Evolutionary conservation across 2,113 vertebrate genomes (phyloP).

Genomic region (Trematomus loennbergii): DNA sequence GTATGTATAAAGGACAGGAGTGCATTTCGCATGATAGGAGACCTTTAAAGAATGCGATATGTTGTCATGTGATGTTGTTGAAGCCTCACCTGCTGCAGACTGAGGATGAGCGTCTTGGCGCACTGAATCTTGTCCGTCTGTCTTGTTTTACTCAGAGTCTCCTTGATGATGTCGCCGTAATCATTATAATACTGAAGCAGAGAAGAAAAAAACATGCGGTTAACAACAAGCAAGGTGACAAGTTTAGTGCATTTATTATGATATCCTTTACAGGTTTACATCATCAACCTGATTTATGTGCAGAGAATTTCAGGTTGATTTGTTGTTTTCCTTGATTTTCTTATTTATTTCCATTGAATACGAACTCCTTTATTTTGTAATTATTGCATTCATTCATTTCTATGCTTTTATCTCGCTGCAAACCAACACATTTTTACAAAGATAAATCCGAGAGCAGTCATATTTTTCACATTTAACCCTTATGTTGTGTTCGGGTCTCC

Average conservation of each 20-base stretch:
- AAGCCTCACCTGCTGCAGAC: constrained; percentile 94
- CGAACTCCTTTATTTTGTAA: not conserved
- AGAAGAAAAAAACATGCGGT: not conserved
- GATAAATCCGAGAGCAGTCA: not conserved
- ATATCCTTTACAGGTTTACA: not conserved
- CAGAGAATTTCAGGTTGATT: no score
- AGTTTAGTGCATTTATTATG: not conserved
- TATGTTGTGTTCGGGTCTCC: no score
- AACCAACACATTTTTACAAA: not conserved
- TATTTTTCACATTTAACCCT: not conserved
- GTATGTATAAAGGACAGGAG: no score
- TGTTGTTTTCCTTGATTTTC: not conserved
- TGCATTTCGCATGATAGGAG: no score
- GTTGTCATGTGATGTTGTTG: no score
- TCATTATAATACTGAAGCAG: constrained; percentile 95
- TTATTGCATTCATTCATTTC: not conserved
- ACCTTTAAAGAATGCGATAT: no score
- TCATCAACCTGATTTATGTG: no score
- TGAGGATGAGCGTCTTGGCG: constrained; percentile 99
- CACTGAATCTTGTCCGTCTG: constrained; percentile 99
- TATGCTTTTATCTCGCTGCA: no score
- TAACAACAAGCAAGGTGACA: not conserved
- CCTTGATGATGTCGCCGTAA: constrained; percentile 99
- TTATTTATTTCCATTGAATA: not conserved
- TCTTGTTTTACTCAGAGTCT: constrained; percentile 98